Conservation (phyloP, 1,140 invertebrate species). For the Bombus impatiens region DNA sequence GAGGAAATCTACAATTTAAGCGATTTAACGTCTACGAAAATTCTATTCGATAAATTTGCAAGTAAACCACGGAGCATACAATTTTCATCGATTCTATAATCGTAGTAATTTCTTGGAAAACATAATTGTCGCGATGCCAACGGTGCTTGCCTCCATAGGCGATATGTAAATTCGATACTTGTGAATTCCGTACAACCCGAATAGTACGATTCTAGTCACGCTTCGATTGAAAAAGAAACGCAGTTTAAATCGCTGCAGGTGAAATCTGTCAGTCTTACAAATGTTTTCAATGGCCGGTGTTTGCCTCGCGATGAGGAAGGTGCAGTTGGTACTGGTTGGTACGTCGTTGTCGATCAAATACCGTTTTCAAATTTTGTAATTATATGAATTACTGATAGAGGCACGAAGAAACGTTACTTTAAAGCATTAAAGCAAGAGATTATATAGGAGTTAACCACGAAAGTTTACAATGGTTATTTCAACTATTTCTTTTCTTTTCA, state of each 20-base stretch:
- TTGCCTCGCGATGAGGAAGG: background rate
- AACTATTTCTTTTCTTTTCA: no score
- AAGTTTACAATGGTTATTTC: background rate
- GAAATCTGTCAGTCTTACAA: conserved; percentile 19
- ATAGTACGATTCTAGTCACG: conserved; percentile 24
- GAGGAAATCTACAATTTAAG: background rate
- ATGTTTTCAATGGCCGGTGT: background rate
- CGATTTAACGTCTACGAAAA: background rate
- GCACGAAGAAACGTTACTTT: background rate
- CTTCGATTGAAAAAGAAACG: conserved; percentile 45
- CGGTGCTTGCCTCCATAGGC: background rate
- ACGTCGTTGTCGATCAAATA: background rate
- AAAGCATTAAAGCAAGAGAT: background rate
- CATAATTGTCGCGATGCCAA: background rate
- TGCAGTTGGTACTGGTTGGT: background rate
- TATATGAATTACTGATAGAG: background rate
- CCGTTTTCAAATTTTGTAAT: conserved; percentile 4
- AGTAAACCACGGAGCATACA: no score
- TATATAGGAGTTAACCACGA: background rate
- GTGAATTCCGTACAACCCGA: conserved; percentile 1
- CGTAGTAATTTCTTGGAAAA: background rate
- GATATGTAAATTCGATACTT: background rate
- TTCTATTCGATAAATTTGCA: background rate
- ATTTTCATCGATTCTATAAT: background rate
- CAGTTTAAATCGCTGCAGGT: conserved; percentile 19